Percentiles rank a stretch among this genome's conserved stretches.
These are phyloP conservation scores for Patella ulyssiponensis DNA, from an alignment of 2,888 invertebrate genomes.

Conservation along the genomic window DNA sequence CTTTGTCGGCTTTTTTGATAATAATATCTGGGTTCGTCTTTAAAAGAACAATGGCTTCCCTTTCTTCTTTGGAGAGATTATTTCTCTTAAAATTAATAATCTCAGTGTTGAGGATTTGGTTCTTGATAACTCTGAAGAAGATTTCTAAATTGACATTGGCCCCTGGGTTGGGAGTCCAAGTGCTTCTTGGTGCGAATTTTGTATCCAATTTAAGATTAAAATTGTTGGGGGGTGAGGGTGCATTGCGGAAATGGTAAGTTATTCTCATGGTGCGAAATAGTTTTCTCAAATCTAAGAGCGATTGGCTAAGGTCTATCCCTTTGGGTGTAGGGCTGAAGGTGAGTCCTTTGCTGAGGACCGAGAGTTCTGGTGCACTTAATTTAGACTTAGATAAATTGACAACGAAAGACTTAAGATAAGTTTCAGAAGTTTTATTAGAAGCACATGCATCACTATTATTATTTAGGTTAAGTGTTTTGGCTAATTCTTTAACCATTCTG, in stretches of 20 bases:
- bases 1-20: constrained; percentile 2
- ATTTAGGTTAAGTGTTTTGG: neutral
- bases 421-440: neutral
- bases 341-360: neutral
- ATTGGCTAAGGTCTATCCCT: neutral
- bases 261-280: neutral
- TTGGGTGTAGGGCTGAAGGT: neutral
- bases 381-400: neutral
- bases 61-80: neutral
- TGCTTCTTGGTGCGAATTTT: neutral
- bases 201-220: neutral
- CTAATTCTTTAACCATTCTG: neutral
- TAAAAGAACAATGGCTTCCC: neutral
- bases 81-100: neutral
- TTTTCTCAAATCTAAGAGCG: neutral
- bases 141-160: constrained; percentile 1
- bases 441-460: neutral
- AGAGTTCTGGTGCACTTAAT: neutral
- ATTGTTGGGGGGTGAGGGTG: neutral
- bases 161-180: neutral
- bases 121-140: neutral
- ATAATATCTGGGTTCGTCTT: neutral
- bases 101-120: neutral
- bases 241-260: neutral
- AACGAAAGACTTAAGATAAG: neutral